These are phyloP conservation scores for Lophochroa leadbeateri DNA, from an alignment of 2,113 vertebrate genomes.

Conservation along the genomic window DNA sequence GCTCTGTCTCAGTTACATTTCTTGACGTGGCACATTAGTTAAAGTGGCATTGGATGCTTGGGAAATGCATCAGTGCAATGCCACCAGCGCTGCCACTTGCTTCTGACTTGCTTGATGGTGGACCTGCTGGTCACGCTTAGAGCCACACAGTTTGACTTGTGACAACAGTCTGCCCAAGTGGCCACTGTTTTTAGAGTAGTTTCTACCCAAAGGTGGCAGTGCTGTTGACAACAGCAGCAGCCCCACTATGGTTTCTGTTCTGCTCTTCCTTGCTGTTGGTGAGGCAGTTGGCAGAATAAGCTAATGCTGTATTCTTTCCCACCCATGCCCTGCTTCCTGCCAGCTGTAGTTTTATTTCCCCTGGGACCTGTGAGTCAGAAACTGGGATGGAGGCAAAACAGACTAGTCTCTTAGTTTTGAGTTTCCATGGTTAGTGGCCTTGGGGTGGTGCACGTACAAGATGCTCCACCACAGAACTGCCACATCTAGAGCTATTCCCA, in stretches of 20 bases:
- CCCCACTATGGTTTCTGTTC: not conserved
- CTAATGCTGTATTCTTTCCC: not conserved
- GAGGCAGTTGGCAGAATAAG: not conserved
- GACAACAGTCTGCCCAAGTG: rapidly evolving
- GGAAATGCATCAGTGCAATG: not conserved
- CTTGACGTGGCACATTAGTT: not conserved
- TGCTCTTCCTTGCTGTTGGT: not conserved
- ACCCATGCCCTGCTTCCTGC: slow-evolving; percentile 6
- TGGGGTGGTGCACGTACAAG: not conserved
- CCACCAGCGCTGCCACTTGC: not conserved
- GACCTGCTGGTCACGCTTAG: not conserved
- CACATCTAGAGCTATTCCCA: not conserved
- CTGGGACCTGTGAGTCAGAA: slow-evolving; percentile 15
- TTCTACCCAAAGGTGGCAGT: not conserved
- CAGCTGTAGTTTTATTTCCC: not conserved
- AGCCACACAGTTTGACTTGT: not conserved
- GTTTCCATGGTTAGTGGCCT: not conserved
- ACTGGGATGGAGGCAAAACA: not conserved
- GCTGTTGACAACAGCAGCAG: not conserved
- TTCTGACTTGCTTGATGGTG: not conserved
- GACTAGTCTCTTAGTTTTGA: not conserved
- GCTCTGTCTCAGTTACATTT: not conserved
- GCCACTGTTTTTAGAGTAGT: not conserved
- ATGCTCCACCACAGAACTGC: not conserved
- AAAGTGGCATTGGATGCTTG: not conserved